Conservation (phyloP, 2,888 invertebrate genomes). For the Chesias legatella region DNA sequence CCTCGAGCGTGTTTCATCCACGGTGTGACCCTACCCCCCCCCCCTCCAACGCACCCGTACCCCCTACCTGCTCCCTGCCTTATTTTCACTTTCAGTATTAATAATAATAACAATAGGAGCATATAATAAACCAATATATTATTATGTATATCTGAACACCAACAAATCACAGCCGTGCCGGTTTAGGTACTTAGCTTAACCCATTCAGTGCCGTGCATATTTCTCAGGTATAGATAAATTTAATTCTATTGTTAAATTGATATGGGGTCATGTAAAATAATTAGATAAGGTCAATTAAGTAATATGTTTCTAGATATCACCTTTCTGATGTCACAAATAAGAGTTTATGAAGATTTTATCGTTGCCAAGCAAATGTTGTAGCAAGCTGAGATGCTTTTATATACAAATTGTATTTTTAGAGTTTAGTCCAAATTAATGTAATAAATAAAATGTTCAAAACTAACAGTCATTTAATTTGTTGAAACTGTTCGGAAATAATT, state of each 20-base stretch:
- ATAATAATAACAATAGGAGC: no score
- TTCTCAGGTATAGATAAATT: not conserved
- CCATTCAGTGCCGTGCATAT: no score
- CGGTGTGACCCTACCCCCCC: no score
- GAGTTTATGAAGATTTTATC: conserved; percentile 7
- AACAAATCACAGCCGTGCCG: no score
- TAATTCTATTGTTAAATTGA: not conserved
- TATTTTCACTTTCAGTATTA: no score
- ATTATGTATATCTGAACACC: no score
- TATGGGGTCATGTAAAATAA: conserved; percentile 1
- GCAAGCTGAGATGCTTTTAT: conserved; percentile 14
- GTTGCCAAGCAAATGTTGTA: conserved; percentile 20
- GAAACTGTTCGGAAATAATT: no score
- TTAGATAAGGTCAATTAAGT: conserved; percentile 19
- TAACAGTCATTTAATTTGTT: not conserved
- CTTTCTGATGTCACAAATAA: conserved; percentile 5
- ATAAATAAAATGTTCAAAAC: conserved; percentile 5
- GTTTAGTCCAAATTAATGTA: conserved; percentile 9
- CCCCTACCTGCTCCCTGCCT: no score
- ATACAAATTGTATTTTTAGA: conserved; percentile 15
- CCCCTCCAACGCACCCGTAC: no score
- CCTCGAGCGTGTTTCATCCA: not conserved
- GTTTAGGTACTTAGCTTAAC: no score
- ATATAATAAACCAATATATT: no score
- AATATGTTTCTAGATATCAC: not conserved